Conservation (phyloP, 2,113 vertebrate genomes). For the Notiomystis cincta region DNA sequence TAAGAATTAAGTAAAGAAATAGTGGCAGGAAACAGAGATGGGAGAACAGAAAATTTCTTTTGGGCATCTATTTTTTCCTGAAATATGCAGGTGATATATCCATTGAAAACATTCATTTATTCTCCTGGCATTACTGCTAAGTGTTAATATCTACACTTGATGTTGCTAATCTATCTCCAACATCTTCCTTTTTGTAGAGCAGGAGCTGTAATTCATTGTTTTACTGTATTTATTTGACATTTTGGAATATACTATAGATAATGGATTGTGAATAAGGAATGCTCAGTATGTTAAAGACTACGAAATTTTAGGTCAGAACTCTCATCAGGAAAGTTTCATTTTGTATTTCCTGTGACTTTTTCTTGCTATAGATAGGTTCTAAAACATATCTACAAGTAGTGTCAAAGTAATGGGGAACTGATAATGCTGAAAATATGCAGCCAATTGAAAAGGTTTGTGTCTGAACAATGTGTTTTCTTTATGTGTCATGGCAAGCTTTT, state of each 20-base stretch:
- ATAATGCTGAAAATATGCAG: background rate
- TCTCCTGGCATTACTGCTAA: background rate
- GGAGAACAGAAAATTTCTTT: background rate
- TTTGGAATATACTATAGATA: background rate
- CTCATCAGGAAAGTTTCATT: background rate
- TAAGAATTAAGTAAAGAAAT: background rate
- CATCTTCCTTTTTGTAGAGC: background rate
- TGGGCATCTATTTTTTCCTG: background rate
- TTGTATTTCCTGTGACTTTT: background rate
- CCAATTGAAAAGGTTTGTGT: background rate
- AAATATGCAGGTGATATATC: background rate
- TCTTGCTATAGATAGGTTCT: background rate
- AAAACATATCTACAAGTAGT: background rate
- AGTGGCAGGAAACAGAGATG: background rate
- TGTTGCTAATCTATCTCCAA: background rate
- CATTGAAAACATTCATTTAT: background rate
- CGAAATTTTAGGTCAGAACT: slow-evolving; percentile 1
- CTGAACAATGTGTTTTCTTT: background rate
- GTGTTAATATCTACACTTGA: background rate
- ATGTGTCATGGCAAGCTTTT: background rate
- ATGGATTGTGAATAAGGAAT: background rate
- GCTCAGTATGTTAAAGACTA: background rate
- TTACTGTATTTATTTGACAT: background rate
- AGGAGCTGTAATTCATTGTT: background rate
- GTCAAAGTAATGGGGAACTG: slow-evolving; percentile 53